These are phyloP conservation scores for Manduca sexta DNA, from an alignment of 1,140 invertebrate genomes.

Conservation along the genomic window DNA sequence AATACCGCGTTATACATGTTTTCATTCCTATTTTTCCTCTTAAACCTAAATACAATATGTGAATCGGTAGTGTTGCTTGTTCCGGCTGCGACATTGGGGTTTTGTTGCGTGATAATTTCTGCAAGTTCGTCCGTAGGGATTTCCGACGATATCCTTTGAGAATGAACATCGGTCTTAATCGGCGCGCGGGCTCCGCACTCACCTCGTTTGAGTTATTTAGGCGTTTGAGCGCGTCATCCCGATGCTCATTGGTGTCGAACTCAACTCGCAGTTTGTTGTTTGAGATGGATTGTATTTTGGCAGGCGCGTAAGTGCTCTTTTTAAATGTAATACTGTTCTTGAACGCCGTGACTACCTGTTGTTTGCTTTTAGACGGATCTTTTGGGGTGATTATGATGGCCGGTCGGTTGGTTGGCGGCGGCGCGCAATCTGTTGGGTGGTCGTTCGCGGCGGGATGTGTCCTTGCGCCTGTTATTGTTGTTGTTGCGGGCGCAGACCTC, in stretches of 20 bases:
- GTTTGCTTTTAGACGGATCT: no score
- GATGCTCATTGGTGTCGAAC: not conserved
- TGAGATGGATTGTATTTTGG: not conserved
- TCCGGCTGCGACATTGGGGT: not conserved
- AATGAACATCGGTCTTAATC: not conserved
- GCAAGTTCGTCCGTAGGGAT: not conserved
- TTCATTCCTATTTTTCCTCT: not conserved
- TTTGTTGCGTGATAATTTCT: not conserved
- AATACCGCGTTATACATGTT: not conserved
- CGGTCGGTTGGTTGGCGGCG: not conserved
- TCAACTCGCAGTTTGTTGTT: not conserved
- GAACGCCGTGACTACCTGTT: no score
- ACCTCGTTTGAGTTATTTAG: not conserved
- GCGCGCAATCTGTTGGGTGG: no score
- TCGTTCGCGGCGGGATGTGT: no score
- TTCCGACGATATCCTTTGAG: not conserved
- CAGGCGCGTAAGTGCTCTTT: not conserved
- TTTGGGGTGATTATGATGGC: no score
- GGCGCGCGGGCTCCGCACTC: not conserved
- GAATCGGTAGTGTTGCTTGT: not conserved
- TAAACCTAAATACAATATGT: not conserved
- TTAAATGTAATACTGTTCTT: no score
- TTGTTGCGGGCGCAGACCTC: no score
- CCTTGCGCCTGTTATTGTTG: no score
- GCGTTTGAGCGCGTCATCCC: not conserved